These are phyloP conservation scores for Muscicapa adusta DNA, from an alignment of 2,113 vertebrate species.

Conservation along the genomic window DNA sequence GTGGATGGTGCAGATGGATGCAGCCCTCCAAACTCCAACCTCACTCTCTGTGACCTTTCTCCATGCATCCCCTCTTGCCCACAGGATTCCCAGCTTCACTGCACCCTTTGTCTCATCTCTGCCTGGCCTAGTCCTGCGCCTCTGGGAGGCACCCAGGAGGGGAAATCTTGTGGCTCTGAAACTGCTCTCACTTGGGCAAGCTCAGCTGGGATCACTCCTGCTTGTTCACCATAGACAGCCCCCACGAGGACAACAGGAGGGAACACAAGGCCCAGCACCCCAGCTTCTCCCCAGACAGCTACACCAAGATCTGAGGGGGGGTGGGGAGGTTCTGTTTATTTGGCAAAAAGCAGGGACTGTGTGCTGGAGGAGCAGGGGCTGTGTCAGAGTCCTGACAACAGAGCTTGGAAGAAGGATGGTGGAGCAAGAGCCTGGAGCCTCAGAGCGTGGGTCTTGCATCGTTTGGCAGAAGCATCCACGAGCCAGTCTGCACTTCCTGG, in stretches of 20 bases:
- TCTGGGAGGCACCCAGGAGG: neutral
- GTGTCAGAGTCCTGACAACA: neutral
- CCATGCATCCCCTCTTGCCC: neutral
- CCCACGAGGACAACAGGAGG: neutral
- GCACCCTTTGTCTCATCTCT: neutral
- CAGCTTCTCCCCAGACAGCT: neutral
- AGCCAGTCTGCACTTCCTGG: neutral
- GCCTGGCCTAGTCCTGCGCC: neutral
- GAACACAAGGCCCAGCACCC: neutral
- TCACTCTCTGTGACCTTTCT: neutral
- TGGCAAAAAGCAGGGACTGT: neutral
- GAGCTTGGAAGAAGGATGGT: neutral
- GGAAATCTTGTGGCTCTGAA: neutral
- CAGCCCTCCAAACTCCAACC: neutral
- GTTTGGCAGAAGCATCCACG: neutral
- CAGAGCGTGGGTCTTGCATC: neutral
- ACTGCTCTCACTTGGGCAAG: neutral
- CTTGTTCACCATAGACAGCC: neutral
- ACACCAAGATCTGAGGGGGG: neutral
- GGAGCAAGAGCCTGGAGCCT: neutral
- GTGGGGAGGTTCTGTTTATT: slow-evolving; percentile 18
- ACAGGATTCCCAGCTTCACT: neutral
- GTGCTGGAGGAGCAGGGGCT: neutral
- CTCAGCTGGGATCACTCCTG: neutral
- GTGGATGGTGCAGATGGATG: neutral